These are phyloP conservation scores for Hofmannophila pseudospretella DNA, from an alignment of 2,888 invertebrate species.

Conservation along the genomic window DNA sequence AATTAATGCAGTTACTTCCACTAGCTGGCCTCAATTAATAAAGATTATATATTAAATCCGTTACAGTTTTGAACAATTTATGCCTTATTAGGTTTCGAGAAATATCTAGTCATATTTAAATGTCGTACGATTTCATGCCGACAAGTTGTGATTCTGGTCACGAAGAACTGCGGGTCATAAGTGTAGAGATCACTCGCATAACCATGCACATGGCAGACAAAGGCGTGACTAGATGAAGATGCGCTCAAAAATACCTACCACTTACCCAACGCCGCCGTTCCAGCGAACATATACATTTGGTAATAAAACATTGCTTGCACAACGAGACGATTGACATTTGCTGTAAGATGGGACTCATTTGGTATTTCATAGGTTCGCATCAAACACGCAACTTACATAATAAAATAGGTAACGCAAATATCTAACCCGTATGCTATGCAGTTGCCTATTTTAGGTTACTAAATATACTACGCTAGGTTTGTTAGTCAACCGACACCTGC, in stretches of 20 bases:
- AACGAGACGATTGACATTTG: conserved; percentile 68
- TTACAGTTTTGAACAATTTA: conserved; percentile 15
- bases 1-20: conserved; percentile 55
- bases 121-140: too few relatives aligned
- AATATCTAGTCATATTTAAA: too few relatives aligned
- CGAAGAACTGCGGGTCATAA: conserved; percentile 1
- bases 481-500: too few relatives aligned
- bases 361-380: conserved; percentile 30
- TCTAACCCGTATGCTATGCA: too few relatives aligned
- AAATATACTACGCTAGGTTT: too few relatives aligned
- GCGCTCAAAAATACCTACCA: conserved; percentile 36
- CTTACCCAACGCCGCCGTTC: conserved; percentile 48
- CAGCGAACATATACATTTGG: conserved; percentile 48
- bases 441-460: too few relatives aligned
- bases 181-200: conserved; percentile 12
- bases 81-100: not conserved
- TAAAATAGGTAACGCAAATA: conserved; percentile 6
- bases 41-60: conserved; percentile 54
- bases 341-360: conserved; percentile 39
- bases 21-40: conserved; percentile 64
- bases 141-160: not conserved
- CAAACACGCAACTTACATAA: conserved; percentile 24
- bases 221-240: conserved; percentile 34
- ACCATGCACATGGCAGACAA: conserved; percentile 16
- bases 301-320: conserved; percentile 58